phyloP scores from a whole-genome alignment of 2,888 invertebrate genomes.

The Polyommatus iphigenia region DNA sequence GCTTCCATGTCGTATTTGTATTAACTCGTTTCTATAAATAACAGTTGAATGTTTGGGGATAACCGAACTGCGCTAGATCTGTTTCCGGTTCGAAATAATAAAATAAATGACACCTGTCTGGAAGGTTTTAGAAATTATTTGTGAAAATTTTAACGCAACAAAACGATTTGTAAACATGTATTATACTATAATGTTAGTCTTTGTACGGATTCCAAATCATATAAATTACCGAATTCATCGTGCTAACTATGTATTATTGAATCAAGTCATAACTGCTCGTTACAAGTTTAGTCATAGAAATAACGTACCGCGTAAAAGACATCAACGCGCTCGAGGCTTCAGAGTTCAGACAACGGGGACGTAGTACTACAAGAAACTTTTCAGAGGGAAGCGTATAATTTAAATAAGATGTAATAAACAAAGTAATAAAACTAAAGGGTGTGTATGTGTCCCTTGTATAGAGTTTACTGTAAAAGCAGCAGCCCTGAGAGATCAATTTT shows the following conservation, averaged over 20 bases:
- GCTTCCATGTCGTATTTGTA: background rate
- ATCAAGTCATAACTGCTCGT: too few species aligned
- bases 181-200: background rate
- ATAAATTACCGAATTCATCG: background rate
- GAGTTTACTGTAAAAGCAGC: too few species aligned
- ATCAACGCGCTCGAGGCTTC: background rate
- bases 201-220: background rate
- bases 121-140: background rate
- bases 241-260: background rate
- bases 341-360: background rate
- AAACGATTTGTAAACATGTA: too few species aligned
- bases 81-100: background rate
- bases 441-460: too few species aligned
- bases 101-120: background rate
- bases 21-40: background rate
- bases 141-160: background rate
- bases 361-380: too few species aligned
- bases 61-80: constrained; percentile 2
- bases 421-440: too few species aligned
- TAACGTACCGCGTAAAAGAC: background rate
- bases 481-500: too few species aligned
- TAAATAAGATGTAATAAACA: too few species aligned
- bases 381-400: too few species aligned
- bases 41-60: constrained; percentile 8
- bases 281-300: background rate